These are phyloP conservation scores for Drosophila sp. DNA, from an alignment of 1,140 invertebrate genomes.

Conservation along the genomic window DNA sequence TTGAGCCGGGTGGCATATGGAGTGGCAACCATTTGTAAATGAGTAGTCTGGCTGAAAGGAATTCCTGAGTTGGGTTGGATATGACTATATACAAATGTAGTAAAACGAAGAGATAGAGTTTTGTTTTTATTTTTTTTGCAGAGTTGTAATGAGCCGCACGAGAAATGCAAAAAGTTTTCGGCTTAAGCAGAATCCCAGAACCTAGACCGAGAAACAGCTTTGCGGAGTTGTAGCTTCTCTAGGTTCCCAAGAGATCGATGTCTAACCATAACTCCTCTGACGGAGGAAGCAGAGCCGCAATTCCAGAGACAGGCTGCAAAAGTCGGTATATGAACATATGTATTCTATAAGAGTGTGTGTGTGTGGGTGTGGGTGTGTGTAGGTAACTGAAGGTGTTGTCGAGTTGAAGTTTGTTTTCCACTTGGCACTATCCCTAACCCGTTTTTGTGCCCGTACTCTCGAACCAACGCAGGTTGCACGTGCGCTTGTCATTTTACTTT, in stretches of 20 bases:
- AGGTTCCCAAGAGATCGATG: conserved; percentile 66
- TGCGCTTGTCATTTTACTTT: conserved; percentile 80
- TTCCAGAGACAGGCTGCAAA: conserved; percentile 18
- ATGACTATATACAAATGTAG: conserved; percentile 14
- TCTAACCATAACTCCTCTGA: conserved; percentile 68
- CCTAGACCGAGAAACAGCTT: conserved; percentile 37
- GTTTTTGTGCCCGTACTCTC: background rate
- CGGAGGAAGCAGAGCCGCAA: conserved; percentile 6
- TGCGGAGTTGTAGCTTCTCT: conserved; percentile 5
- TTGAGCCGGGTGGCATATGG: conserved; percentile 22
- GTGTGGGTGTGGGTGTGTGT: conserved; percentile 18
- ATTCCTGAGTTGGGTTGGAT: conserved; percentile 42
- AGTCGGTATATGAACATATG: conserved; percentile 3
- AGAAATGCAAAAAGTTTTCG: conserved; percentile 74
- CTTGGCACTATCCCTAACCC: conserved; percentile 16
- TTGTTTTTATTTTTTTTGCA: conserved; percentile 32
- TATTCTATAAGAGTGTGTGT: background rate
- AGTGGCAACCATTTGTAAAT: conserved; percentile 10
- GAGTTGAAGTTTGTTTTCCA: conserved; percentile 36
- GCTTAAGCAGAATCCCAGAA: conserved; percentile 60
- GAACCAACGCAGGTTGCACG: conserved; percentile 55
- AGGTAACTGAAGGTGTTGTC: conserved; percentile 43
- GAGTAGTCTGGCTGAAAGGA: conserved; percentile 6
- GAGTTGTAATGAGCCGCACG: conserved; percentile 76
- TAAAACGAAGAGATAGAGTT: background rate